Conservation (phyloP, 2,113 vertebrate species). For the Ameiurus melas region DNA sequence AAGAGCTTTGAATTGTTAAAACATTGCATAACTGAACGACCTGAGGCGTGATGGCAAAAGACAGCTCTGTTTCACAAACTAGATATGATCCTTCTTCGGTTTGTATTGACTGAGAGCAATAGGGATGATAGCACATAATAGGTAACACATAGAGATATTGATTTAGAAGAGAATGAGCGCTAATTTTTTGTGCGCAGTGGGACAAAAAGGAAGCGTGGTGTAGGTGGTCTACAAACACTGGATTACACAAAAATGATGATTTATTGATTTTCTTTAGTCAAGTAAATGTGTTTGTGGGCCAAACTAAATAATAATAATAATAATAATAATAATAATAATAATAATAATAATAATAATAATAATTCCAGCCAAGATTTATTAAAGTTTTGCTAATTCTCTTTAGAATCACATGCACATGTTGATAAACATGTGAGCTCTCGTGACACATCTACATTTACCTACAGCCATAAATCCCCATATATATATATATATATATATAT, state of each 20-base stretch:
- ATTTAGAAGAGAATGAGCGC: neutral
- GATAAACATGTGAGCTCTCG: neutral
- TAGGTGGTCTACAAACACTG: neutral
- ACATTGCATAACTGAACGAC: neutral
- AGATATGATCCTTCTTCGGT: neutral
- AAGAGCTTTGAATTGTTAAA: neutral
- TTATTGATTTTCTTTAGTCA: neutral
- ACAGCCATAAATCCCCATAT: neutral
- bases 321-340: no score
- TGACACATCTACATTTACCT: neutral
- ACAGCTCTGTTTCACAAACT: neutral
- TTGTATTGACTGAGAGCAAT: neutral
- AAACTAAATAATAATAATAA: neutral
- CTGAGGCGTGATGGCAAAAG: neutral
- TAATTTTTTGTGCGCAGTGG: neutral
- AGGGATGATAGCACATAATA: neutral
- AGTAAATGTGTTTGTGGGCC: neutral
- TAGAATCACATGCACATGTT: neutral
- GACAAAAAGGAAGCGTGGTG: neutral
- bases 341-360: neutral
- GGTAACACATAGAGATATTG: neutral
- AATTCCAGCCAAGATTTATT: neutral
- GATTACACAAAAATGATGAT: no score
- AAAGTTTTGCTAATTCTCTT: neutral
- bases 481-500: no score